Base-by-base conservation (phyloP, 2,113 vertebrate genomes). In the Fulmarus glacialis region DNA sequence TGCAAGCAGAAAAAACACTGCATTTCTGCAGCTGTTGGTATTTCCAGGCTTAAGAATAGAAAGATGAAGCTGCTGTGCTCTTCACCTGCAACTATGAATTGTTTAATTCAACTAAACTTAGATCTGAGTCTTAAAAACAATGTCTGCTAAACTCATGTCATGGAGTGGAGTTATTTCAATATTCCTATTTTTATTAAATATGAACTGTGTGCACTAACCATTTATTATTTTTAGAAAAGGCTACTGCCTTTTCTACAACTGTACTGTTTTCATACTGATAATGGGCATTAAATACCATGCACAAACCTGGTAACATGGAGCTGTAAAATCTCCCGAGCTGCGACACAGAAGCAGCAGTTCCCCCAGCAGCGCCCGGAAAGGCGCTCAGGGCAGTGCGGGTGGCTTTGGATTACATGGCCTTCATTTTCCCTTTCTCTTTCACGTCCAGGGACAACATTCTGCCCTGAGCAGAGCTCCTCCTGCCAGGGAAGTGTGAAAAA, bases 381-480 rank as follows among this genome's bases (percentile, higher is more conserved):
- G 27, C n/a, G 5, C 24, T 8, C 4, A 3, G 15, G 38, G 38
- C 0, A 0, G 8, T 20, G 20, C 0, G 6, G n/a, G 32, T 60
- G 66, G 10, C 50, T 82, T 62, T 40, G 53, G 11, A 15, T 63
- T 80, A 42, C 2, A 4, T 50, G 15, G 52, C 21, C 21, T 30
- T 42, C 1, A 0, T 72, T 91, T 43, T 40, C 29, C 12, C 5
- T 74, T 83, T 73, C 53, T 50, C 15, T 77, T 62, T 73, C 30
- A 7, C 1, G 0, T 26, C 48, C 52, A 34, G 12, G 38, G 20
- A 11, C 6, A 4, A 23, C 4, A 2, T 50, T 72, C 38, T 78
- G 26, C 53, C 66, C 40, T 29, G 32, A 82, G 38, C 36, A 79
- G 53, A 73, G 38, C 66, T 74, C 18, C 6, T 67, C 20, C 38